Conservation (phyloP, 2,113 vertebrate species). For the Pleuronectes platessa region DNA sequence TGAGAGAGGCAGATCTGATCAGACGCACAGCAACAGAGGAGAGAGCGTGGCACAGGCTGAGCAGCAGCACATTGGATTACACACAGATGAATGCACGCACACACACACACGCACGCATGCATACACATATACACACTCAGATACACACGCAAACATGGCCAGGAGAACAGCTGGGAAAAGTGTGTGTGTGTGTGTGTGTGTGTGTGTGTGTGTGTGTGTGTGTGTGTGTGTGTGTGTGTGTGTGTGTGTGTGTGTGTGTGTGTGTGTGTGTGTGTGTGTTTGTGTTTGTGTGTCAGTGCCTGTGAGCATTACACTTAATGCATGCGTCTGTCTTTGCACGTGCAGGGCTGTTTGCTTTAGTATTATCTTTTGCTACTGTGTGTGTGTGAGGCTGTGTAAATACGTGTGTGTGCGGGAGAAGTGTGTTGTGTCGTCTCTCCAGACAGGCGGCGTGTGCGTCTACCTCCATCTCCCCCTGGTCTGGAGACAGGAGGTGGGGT, state of each 20-base stretch:
- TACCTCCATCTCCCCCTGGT: slow-evolving; percentile 27
- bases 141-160: slow-evolving; percentile 23
- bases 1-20: slow-evolving; percentile 82
- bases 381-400: slow-evolving; percentile 54
- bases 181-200: slow-evolving; percentile 42
- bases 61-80: slow-evolving; percentile 77
- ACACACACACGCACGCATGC: slow-evolving; percentile 37
- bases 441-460: slow-evolving; percentile 54
- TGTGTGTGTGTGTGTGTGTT: slow-evolving; percentile 50
- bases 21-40: slow-evolving; percentile 83
- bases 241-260: slow-evolving; percentile 48
- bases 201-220: slow-evolving; percentile 49
- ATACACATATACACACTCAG: neutral
- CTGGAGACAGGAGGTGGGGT: slow-evolving; percentile 48
- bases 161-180: slow-evolving; percentile 76
- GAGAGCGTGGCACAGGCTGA: slow-evolving; percentile 78
- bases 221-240: slow-evolving; percentile 47
- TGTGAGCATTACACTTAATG: slow-evolving; percentile 61
- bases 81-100: slow-evolving; percentile 66
- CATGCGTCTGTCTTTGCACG: slow-evolving; percentile 61
- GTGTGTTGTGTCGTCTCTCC: slow-evolving; percentile 54
- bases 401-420: slow-evolving; percentile 49
- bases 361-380: slow-evolving; percentile 49
- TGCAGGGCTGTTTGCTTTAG: slow-evolving; percentile 67
- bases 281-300: slow-evolving; percentile 47